A percentile compares a stretch with the other conserved stretches of the same genome.
These are phyloP conservation scores for Salminus brasiliensis DNA, from an alignment of 2,113 vertebrate genomes.

Conservation along the genomic window DNA sequence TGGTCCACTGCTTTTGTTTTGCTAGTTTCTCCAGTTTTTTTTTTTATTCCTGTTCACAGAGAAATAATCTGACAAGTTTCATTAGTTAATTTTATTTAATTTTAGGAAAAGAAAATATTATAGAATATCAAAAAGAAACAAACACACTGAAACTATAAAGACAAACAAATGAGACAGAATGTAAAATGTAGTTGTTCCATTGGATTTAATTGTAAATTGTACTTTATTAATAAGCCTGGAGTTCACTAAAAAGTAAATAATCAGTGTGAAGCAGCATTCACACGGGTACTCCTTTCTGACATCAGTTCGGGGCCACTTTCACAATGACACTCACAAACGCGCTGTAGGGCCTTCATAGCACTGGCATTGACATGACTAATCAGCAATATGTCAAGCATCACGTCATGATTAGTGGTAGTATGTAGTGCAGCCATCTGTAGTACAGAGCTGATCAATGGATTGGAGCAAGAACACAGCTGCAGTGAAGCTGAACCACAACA, in stretches of 20 bases:
- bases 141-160: slow-evolving; percentile 58
- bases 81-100: slow-evolving; percentile 59
- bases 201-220: not conserved
- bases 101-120: slow-evolving; percentile 57
- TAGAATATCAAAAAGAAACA: slow-evolving; percentile 61
- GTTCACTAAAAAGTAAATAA: not conserved
- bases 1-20: too few relatives aligned
- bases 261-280: not conserved
- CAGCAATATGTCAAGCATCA: slow-evolving; percentile 3
- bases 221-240: not conserved
- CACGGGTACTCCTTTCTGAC: not conserved
- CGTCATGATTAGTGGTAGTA: not conserved
- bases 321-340: not conserved
- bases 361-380: not conserved
- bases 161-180: slow-evolving; percentile 46
- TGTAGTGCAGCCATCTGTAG: not conserved
- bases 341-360: not conserved
- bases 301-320: not conserved
- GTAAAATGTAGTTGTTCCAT: slow-evolving; percentile 29
- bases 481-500: not conserved
- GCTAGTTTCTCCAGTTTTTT: too few relatives aligned
- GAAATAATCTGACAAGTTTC: slow-evolving; percentile 4
- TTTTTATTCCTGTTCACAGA: not conserved
- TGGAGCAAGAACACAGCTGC: not conserved
- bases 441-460: not conserved